Evolutionary conservation across 2,888 invertebrate species (phyloP), one percentile per base, ranked within the genome.

Genomic region (Trissolcus brochymenae): DNA sequence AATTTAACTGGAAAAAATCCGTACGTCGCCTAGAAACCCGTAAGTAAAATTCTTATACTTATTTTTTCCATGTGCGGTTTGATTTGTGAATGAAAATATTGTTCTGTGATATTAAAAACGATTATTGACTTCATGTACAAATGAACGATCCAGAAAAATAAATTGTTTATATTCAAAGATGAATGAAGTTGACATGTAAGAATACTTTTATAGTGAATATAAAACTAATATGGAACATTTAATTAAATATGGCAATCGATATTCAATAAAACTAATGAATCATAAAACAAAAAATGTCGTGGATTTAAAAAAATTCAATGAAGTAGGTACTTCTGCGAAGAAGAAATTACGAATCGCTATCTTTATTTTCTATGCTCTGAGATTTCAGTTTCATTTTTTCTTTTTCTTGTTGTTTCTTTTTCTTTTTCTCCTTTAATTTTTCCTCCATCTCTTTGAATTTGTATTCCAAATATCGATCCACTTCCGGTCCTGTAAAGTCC

Each of bases 391-490:
- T 46, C 46, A 46, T 46, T 66, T 88, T 88, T 14, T 84, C 83
- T 6, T 29, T 29, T 51, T 86, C 85, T 46, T 85, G 82, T 7
- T 85, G 83, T 46, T 88, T 87, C 67, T 88, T 88, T 29, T 85
- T 62, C 81, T 94, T 94, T 81, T 92, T 91, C 84, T 93, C 92
- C 71, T 92, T 92, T 90, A 95, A 92, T 89, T 95, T 94, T 80
- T 94, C 94, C 88, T 96, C 95, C 94, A 95, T 94, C 89, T 96
- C 95, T 90, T 94, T 93, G 86, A 95, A 96, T 87, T 96, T 96
- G 70, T 95, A 90, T 11, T 94, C 94, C 60, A 96, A 90, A 86
- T 96, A 96, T 90, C 95, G 94, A 86, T 96, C 96, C 7, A 96
- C 96, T 83, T 96, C 91, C 6, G 96, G 96, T 7, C 96, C 96